phyloP scores from a whole-genome alignment of 1,140 invertebrate species.

The Wasmannia auropunctata region DNA sequence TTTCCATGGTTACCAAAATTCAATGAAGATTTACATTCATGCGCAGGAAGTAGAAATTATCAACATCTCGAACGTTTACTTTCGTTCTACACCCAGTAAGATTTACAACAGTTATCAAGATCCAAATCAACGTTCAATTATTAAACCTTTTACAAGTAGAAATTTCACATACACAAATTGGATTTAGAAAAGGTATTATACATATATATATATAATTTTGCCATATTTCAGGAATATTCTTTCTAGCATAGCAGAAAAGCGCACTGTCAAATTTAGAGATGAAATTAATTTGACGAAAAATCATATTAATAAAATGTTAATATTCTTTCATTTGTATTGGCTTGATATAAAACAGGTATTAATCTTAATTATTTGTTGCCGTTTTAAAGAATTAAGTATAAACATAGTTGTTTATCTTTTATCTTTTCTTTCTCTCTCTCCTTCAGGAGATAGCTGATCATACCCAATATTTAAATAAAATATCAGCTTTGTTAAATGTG shows the following conservation, averaged over 20 bases:
- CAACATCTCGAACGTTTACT: slow-evolving; percentile 72
- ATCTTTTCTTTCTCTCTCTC: slow-evolving; percentile 16
- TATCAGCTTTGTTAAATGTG: slow-evolving; percentile 79
- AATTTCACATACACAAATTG: neutral
- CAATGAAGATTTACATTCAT: slow-evolving; percentile 66
- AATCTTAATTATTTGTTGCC: neutral
- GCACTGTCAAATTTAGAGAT: slow-evolving; percentile 55
- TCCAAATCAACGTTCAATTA: neutral
- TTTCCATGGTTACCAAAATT: slow-evolving; percentile 77
- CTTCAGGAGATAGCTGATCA: slow-evolving; percentile 73
- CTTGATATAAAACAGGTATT: slow-evolving; percentile 77
- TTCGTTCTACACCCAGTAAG: slow-evolving; percentile 74
- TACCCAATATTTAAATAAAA: slow-evolving; percentile 78
- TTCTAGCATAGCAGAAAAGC: slow-evolving; percentile 58
- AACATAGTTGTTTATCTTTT: slow-evolving; percentile 20
- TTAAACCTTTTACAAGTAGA: slow-evolving; percentile 22
- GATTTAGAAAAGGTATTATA: neutral
- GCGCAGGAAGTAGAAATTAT: slow-evolving; percentile 70
- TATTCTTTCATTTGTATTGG: slow-evolving; percentile 81
- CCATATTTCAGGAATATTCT: slow-evolving; percentile 76
- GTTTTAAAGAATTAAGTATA: neutral
- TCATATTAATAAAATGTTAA: slow-evolving; percentile 76
- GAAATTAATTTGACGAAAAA: slow-evolving; percentile 74
- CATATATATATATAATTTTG: slow-evolving; percentile 16
- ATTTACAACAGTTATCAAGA: slow-evolving; percentile 5